Base-by-base conservation (phyloP, 2,113 vertebrate species). In the Odocoileus virginianus region DNA sequence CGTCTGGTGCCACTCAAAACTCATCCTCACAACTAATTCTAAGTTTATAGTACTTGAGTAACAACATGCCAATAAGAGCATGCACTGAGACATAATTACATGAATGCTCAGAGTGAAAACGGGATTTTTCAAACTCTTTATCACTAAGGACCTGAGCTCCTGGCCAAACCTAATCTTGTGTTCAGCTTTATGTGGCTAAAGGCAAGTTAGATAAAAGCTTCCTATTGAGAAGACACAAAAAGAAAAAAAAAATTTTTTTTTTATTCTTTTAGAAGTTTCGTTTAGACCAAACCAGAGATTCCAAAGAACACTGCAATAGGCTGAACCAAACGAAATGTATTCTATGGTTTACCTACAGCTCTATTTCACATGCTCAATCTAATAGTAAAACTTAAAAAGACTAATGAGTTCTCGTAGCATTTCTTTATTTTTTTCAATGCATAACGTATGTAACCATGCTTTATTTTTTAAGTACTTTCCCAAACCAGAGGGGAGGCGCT, bases 1-100 rank as follows among this genome's bases (percentile, higher is more conserved):
- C 76, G 89, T 95, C 95, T 97, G 43, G 52, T 90, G 67, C 79
- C 93, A 95, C 87, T 74, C 79, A 97, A 97, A 97, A 71, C 28
- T 14, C 40, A 2, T 76, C 88, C 79, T 94, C 47, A 64, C 96
- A 30, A 84, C 28, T 67, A 71, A 86, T 40, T 81, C 89, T 82
- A 88, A 40, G 33, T 90, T 58, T 58, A 84, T 0, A 67, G 16
- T 50, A 47, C 54, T 40, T 71, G 43, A 92, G 6, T 7, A 93
- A 85, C 21, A 78, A 67, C 27, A 33, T 25, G 61, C 9, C 67
- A 78, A 82, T 87, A 81, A 60, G 61, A 23, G 0, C 11, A 88
- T 21, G 5, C 3, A 57, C 5, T 54, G 33, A 96, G 43, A 79
- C 87, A 7, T 28, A 79, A 85, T 81, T 96, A 95, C 25, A 86